Evolutionary conservation across 2,797 vertebrate genomes (phyloP), one percentile per base, ranked within the genome.

Genomic region (Sebastes itinus): DNA sequence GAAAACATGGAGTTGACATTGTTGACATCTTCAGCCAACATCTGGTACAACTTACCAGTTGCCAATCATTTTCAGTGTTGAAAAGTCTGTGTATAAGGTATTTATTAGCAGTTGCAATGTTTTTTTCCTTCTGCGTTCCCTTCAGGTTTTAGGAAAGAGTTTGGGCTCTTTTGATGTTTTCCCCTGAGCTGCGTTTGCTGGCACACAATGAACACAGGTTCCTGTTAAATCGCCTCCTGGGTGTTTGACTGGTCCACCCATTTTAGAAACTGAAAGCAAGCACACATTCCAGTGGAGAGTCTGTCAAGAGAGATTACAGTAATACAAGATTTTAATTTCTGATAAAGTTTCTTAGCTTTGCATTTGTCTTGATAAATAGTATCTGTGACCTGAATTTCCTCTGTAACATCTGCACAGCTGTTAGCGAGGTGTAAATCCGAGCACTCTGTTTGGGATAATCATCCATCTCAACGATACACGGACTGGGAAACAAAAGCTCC

Each of bases 41-140:
- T 80, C 77, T 54, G 71, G 70, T 73, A 13, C 33, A 71, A 7
- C 65, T 77, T 84, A 63, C 59, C 72, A 60, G 52, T 32, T 59
- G 30, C 22, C 49, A 63, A n/a, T 75, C 69, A 54, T 4, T 49
- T 64, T 75, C 52, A 52, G 42, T 54, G 46, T 62, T 77, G 42
- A 70, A 69, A 75, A 1, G 32, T 71, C 66, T 73, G 22, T 73
- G n/a, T 78, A 58, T 42, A 8, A 78, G 65, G 59, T 78, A 81
- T 85, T 87, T 85, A 74, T 77, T 59, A 77, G 68, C 60, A 49
- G 70, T 52, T 33, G 35, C 46, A 27, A 56, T 54, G 65, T n/a
- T 60, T 74, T 60, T 60, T 81, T 25, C 66, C 69, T 60, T 64
- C 42, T 63, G 42, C 4, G 0, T n/a, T 67, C 27, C 35, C 28